Conservation (phyloP, 2,113 vertebrate species). For the Corapipo altera region DNA sequence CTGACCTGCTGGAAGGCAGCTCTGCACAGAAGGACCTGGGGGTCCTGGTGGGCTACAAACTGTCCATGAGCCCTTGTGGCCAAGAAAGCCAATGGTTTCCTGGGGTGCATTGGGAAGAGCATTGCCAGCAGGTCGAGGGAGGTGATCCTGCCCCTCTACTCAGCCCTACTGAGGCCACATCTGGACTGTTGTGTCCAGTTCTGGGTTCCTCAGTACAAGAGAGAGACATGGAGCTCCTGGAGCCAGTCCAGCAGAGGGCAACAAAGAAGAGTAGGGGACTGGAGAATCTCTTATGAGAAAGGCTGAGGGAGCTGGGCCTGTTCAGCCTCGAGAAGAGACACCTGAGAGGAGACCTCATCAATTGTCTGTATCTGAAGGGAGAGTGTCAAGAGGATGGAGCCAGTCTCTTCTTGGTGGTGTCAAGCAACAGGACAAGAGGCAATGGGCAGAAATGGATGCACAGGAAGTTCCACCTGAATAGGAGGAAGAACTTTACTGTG, state of each 20-base stretch:
- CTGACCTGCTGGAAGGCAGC: background rate
- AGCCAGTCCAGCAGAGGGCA: fast-evolving
- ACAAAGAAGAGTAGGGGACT: background rate
- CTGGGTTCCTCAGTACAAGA: background rate
- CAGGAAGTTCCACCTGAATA: background rate
- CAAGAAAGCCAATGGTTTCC: background rate
- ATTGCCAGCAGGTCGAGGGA: background rate
- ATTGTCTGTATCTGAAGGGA: background rate
- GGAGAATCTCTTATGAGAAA: too few species aligned
- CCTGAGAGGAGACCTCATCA: background rate
- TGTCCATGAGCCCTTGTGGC: background rate
- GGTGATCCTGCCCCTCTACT: background rate
- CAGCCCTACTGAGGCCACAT: background rate
- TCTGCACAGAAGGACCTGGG: fast-evolving
- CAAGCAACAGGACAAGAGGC: background rate
- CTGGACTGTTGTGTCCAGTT: background rate
- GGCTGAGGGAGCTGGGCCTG: background rate
- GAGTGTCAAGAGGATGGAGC: background rate
- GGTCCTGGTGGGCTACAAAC: background rate
- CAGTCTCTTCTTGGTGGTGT: background rate
- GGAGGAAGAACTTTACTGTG: background rate
- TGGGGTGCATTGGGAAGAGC: background rate
- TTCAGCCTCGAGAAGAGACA: background rate
- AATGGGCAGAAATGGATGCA: background rate
- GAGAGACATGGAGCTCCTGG: background rate